Conservation (phyloP, 2,888 invertebrate species). For the Acleris laterana region DNA sequence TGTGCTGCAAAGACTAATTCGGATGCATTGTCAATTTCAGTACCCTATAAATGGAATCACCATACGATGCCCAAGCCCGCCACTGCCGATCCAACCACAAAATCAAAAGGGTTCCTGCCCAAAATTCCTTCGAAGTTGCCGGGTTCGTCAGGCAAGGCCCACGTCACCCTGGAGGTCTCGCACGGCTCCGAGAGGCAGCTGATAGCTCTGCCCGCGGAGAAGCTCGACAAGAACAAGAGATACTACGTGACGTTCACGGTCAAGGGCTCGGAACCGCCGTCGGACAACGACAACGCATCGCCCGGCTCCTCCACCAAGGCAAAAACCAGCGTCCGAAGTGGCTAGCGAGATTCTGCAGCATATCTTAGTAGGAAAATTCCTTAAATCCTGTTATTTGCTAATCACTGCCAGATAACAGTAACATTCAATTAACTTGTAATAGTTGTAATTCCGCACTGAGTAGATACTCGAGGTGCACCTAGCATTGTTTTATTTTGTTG, state of each 20-base stretch:
- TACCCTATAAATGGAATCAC: slow-evolving; percentile 90
- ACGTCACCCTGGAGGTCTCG: slow-evolving; percentile 91
- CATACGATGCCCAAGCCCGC: slow-evolving; percentile 91
- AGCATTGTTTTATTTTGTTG: slow-evolving; percentile 14
- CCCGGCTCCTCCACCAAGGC: slow-evolving; percentile 73
- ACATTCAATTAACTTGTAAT: slow-evolving; percentile 8
- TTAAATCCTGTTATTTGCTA: slow-evolving; percentile 32
- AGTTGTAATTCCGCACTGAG: slow-evolving; percentile 16
- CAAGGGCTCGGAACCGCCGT: slow-evolving; percentile 87
- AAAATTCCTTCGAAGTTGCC: slow-evolving; percentile 84
- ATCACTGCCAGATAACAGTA: slow-evolving; percentile 51
- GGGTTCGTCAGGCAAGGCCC: slow-evolving; percentile 68
- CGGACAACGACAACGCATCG: slow-evolving; percentile 78
- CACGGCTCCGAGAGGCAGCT: slow-evolving; percentile 94
- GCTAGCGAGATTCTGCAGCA: slow-evolving; percentile 42
- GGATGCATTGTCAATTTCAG: slow-evolving; percentile 67
- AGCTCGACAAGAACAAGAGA: slow-evolving; percentile 93
- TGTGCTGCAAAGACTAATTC: too few species aligned
- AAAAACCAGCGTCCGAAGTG: slow-evolving; percentile 65
- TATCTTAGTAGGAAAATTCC: slow-evolving; percentile 18
- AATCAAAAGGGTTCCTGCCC: slow-evolving; percentile 86
- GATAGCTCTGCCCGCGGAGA: slow-evolving; percentile 94
- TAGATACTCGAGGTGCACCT: slow-evolving; percentile 32
- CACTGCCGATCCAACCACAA: slow-evolving; percentile 72
- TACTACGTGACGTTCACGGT: slow-evolving; percentile 97